Evolutionary conservation across 2,113 vertebrate genomes (phyloP), one percentile per base, ranked within the genome.

Genomic region (Antigone vipio): DNA sequence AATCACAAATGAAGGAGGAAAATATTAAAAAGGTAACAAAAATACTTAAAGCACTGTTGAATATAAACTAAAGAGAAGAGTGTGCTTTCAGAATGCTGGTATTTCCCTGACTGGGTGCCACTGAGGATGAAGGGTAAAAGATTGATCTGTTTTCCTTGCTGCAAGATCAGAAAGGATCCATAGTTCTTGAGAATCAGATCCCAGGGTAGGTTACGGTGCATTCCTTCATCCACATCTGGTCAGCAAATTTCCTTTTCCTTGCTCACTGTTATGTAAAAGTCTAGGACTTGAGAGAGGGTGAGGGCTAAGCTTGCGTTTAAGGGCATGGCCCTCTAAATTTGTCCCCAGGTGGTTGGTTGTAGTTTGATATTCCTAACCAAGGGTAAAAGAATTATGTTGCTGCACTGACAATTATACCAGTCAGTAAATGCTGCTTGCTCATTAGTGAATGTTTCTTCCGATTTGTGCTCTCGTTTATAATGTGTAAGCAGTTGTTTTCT

Each of bases 371-470:
- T 69, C 34, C 68, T 92, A 75, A 89, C 74, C 52, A 80, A 85
- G 85, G 59, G 64, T 62, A 67, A 20, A 78, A 81, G 64, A 92
- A 73, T 92, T 88, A 47, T 30, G 20, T 84, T 71, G 34, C 58
- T 88, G 44, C 50, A 11, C 29, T 92, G 79, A 42, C 5, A 71
- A 10, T 68, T 84, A 68, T 30, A 2, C 7, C 47, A 14, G 67
- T 75, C 38, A 13, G 81, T 95, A 94, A 96, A 91, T 86, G 92
- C 68, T 0, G 0, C 60, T 68, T 94, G 95, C 96, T 96, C 73
- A 40, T 94, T 96, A 96, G 92, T 49, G 92, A 85, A 73, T 90
- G 92, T 73, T 86, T 81, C 53, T 95, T 90, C 71, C 4, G 11
- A 84, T 92, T 75, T 88, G 60, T 89, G 44, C 85, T 90, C 88